These are phyloP conservation scores for Orthonyx spaldingii DNA, from an alignment of 2,113 vertebrate genomes.

Conservation along the genomic window DNA sequence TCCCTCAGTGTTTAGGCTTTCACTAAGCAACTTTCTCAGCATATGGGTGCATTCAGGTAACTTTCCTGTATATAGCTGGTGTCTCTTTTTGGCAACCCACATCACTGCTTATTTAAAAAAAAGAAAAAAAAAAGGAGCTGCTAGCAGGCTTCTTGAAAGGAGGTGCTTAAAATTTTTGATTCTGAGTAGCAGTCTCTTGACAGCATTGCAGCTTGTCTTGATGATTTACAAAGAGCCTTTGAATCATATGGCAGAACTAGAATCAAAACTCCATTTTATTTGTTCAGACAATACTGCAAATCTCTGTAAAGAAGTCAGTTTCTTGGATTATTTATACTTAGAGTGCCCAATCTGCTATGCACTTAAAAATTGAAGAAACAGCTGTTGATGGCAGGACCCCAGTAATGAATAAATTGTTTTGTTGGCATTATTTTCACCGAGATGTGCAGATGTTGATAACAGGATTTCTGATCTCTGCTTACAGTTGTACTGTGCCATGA, in stretches of 20 bases:
- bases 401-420: not conserved
- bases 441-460: not conserved
- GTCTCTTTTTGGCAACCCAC: not conserved
- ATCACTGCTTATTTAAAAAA: not conserved
- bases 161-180: not conserved
- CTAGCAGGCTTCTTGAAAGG: not conserved
- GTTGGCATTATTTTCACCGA: not conserved
- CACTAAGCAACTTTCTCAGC: not conserved
- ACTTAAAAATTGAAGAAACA: not conserved
- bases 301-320: not conserved
- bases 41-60: not conserved
- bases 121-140: not conserved
- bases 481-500: not conserved
- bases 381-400: not conserved
- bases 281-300: not conserved
- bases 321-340: conserved; percentile 13
- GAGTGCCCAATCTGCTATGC: not conserved
- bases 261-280: not conserved
- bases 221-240: not conserved
- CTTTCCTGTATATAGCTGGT: not conserved
- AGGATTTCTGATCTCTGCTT: not conserved
- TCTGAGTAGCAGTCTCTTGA: not conserved
- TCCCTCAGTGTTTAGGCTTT: not conserved
- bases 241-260: not conserved
- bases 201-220: not conserved